These are phyloP conservation scores for Monopterus albus DNA, from an alignment of 2,113 vertebrate genomes.

Conservation along the genomic window DNA sequence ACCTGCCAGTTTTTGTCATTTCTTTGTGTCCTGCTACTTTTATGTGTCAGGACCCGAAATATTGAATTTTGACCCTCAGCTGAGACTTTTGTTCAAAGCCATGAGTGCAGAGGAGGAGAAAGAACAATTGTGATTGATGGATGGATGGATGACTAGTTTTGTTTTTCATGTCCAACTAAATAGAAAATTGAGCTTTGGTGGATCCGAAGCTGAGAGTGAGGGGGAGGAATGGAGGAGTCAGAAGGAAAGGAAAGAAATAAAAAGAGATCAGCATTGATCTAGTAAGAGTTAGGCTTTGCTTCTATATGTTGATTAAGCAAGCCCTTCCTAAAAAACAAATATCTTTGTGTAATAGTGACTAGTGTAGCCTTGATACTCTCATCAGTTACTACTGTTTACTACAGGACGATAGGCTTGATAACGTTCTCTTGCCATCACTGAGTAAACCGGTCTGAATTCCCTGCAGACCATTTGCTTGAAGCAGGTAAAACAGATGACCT, in stretches of 20 bases:
- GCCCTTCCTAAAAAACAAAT: conserved; percentile 11
- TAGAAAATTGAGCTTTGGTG: conserved; percentile 35
- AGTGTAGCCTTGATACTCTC: conserved; percentile 2
- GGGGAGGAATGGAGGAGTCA: conserved; percentile 21
- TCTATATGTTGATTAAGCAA: conserved; percentile 18
- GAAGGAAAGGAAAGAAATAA: conserved; percentile 2
- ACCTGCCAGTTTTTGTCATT: conserved; percentile 10
- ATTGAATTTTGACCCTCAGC: conserved; percentile 21
- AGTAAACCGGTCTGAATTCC: conserved; percentile 47
- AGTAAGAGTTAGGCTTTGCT: background rate
- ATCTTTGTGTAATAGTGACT: background rate
- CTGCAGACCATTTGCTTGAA: conserved; percentile 10
- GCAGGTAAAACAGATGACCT: conserved; percentile 36
- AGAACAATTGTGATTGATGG: conserved; percentile 32
- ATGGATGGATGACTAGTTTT: conserved; percentile 55
- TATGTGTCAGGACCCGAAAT: conserved; percentile 26
- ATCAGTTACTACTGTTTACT: conserved; percentile 58
- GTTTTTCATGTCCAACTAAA: conserved; percentile 47
- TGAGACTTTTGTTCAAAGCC: conserved; percentile 23
- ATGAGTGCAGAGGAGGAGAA: conserved; percentile 17
- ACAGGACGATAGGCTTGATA: conserved; percentile 44
- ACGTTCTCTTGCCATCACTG: conserved; percentile 49
- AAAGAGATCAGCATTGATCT: conserved; percentile 20
- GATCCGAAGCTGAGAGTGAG: conserved; percentile 18
- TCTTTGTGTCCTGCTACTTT: conserved; percentile 10